Evolutionary conservation across 2,888 invertebrate species (phyloP).

Genomic region (Entomobrya multifasciata): DNA sequence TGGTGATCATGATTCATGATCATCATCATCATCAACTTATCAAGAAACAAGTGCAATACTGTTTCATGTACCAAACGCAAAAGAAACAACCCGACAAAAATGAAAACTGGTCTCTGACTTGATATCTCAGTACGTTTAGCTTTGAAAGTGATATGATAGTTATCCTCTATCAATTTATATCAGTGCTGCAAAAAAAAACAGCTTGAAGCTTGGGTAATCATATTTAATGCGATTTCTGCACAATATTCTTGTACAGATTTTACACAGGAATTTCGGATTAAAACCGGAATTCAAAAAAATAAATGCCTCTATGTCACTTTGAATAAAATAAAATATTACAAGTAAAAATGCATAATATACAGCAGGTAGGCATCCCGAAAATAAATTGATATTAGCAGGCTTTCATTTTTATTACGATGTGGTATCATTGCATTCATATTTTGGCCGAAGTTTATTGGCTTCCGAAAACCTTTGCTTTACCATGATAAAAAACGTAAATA

Average conservation of each 20-base stretch:
- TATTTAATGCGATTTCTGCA: background rate
- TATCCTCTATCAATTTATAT: conserved; percentile 11
- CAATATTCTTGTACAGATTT: background rate
- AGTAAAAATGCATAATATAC: background rate
- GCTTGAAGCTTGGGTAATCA: background rate
- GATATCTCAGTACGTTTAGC: background rate
- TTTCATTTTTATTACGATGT: conserved; percentile 14
- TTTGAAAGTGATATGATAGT: conserved; percentile 62
- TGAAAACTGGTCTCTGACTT: conserved; percentile 37
- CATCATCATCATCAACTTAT: conserved; percentile 1
- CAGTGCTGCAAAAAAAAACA: conserved; percentile 1
- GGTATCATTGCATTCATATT: conserved; percentile 41
- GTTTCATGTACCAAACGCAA: background rate
- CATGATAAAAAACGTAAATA: too few species aligned
- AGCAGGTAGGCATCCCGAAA: background rate
- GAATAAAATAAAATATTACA: background rate
- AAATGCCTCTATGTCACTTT: background rate
- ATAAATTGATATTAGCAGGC: background rate
- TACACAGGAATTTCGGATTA: too few species aligned
- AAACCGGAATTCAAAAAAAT: background rate
- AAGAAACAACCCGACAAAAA: conserved; percentile 35
- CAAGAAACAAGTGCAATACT: conserved; percentile 35
- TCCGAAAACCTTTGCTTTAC: too few species aligned
- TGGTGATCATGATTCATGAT: conserved; percentile 29
- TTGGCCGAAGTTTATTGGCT: conserved; percentile 40